phyloP scores from a whole-genome alignment of 1,140 invertebrate genomes.

The Hirudo medicinalis region DNA sequence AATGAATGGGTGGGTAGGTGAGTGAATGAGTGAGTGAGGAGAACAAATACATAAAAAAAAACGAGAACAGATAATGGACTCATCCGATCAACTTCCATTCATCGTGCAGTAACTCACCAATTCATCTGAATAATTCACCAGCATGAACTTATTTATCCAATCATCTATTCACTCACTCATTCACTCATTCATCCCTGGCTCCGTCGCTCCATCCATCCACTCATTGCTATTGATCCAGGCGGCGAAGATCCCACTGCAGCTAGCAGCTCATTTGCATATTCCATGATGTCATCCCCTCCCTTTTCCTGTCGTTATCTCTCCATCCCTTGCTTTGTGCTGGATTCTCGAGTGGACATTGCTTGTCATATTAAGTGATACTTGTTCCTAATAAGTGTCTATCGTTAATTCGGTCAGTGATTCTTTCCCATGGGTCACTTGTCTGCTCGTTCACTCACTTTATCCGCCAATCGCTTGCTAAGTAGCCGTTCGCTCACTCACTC shows the following conservation, averaged over 20 bases:
- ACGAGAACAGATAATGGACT: neutral
- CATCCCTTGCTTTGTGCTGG: too few species aligned
- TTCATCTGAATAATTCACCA: neutral
- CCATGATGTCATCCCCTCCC: too few species aligned
- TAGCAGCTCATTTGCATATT: too few species aligned
- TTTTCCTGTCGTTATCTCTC: too few species aligned
- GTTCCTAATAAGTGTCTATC: too few species aligned
- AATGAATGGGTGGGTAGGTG: conserved; percentile 1
- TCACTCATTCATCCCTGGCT: conserved; percentile 13
- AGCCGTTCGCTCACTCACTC: conserved; percentile 19
- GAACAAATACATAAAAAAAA: neutral
- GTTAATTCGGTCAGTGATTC: too few species aligned
- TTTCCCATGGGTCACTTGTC: neutral
- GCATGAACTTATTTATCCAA: neutral
- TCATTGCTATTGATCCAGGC: neutral
- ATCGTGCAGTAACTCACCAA: neutral
- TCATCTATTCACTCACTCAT: conserved; percentile 1
- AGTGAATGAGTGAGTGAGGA: neutral
- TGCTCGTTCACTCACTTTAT: conserved; percentile 9
- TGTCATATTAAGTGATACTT: too few species aligned
- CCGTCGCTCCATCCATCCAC: neutral
- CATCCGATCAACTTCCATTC: neutral
- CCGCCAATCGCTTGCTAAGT: neutral
- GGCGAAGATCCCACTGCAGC: too few species aligned
- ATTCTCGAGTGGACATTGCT: too few species aligned